Percentiles rank a stretch among this genome's conserved stretches.
phyloP scores from a whole-genome alignment of 2,888 invertebrate genomes.

The Meiosimyza platycephala region DNA sequence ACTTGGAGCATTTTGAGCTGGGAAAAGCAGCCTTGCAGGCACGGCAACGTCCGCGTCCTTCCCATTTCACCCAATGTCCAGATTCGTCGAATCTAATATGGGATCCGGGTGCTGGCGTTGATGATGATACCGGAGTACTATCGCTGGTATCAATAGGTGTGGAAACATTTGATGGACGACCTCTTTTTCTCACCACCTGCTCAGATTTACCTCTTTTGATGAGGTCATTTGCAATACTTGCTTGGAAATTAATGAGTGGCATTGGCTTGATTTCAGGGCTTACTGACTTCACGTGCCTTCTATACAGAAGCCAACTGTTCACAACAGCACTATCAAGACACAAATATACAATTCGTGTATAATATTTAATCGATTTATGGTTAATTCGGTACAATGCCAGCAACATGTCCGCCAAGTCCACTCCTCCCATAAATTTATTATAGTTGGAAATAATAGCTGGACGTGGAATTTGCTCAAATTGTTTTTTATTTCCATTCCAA shows the following conservation, averaged over 20 bases:
- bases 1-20: no score
- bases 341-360: conserved; percentile 18
- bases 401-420: conserved; percentile 24
- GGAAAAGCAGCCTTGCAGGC: no score
- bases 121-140: background rate
- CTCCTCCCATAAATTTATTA: conserved; percentile 31
- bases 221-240: no score
- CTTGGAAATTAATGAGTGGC: no score
- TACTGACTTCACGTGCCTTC: no score
- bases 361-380: conserved; percentile 1
- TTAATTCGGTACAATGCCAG: conserved; percentile 9
- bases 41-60: no score
- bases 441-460: conserved; percentile 25
- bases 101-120: background rate
- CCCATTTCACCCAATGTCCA: no score
- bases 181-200: background rate
- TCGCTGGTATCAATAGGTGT: background rate
- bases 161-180: background rate
- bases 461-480: background rate
- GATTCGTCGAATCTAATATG: no score
- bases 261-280: no score
- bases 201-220: no score
- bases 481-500: conserved; percentile 9
- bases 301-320: conserved; percentile 8
- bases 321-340: conserved; percentile 11